These are phyloP conservation scores for Hippasteria phrygiana DNA, from an alignment of 53 echinoderm and acorn worm species.

Conservation along the genomic window DNA sequence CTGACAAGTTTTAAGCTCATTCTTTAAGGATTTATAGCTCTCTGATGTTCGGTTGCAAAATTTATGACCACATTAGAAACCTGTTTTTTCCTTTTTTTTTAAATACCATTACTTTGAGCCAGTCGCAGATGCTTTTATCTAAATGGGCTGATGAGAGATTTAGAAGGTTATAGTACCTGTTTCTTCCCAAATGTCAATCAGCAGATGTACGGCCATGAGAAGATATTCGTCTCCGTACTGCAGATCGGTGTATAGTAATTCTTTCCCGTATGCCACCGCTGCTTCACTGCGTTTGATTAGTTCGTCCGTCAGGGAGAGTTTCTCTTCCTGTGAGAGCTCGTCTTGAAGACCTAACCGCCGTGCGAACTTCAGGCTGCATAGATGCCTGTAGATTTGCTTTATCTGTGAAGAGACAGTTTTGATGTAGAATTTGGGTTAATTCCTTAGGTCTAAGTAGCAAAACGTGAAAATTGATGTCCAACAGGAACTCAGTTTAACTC, in stretches of 20 bases:
- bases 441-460: no score
- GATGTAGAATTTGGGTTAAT: no score
- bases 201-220: conserved; percentile 89
- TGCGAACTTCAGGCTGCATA: conserved; percentile 78
- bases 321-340: conserved; percentile 71
- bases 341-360: conserved; percentile 83
- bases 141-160: no score
- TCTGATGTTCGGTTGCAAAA: not conserved
- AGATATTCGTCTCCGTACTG: conserved; percentile 97
- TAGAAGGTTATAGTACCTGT: conserved; percentile 77
- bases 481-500: no score
- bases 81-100: not conserved
- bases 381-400: conserved; percentile 89
- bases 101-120: no score
- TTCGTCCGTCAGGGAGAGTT: conserved; percentile 71
- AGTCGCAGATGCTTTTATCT: no score
- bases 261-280: conserved; percentile 72
- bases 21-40: not conserved
- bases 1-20: not conserved
- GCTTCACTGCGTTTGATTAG: conserved; percentile 74
- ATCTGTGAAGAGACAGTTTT: conserved; percentile 65
- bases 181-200: conserved; percentile 87
- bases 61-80: not conserved
- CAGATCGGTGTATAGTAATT: conserved; percentile 78
- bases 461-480: no score